Conservation (phyloP, 2,113 vertebrate species). For the Zonotrichia leucophrys region DNA sequence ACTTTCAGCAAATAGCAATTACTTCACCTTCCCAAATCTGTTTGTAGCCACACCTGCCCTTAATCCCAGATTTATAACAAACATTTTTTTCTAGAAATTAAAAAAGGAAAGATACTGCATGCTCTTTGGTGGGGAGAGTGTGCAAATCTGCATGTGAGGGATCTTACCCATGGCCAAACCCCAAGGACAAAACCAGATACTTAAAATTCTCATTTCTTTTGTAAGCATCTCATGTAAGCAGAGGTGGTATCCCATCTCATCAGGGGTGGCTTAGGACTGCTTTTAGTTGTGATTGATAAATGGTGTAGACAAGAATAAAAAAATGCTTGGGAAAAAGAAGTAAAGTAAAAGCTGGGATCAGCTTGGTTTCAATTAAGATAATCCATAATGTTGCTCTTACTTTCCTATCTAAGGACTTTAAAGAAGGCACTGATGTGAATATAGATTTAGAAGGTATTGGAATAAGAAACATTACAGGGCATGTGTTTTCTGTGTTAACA, state of each 20-base stretch:
- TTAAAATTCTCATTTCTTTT: neutral
- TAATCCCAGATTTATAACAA: neutral
- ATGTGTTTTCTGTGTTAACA: neutral
- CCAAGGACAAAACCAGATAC: neutral
- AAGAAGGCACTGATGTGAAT: neutral
- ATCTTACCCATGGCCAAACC: neutral
- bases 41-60: neutral
- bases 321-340: neutral
- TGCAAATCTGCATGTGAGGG: neutral
- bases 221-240: neutral
- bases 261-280: neutral
- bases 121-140: neutral
- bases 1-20: conserved; percentile 6
- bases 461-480: neutral
- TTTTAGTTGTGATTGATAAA: neutral
- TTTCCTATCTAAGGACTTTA: neutral
- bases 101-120: neutral
- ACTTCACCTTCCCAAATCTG: neutral
- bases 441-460: neutral
- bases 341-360: neutral
- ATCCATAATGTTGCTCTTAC: neutral
- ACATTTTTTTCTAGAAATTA: neutral
- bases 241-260: fast-evolving
- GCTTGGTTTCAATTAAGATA: neutral
- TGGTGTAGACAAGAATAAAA: neutral